Conservation (phyloP, 2,113 vertebrate species). For the Gobius niger region DNA sequence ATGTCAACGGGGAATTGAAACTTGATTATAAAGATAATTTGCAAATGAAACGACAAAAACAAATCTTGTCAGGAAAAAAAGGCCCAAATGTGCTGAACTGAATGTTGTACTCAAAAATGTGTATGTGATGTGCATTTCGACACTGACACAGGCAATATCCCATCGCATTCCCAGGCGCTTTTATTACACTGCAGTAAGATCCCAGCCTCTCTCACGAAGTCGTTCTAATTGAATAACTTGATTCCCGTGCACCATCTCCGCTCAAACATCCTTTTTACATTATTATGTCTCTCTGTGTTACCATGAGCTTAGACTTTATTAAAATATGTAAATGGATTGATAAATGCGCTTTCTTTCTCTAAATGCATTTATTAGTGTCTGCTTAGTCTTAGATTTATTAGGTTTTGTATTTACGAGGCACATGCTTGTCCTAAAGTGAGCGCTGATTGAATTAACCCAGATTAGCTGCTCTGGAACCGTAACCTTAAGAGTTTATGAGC, state of each 20-base stretch:
- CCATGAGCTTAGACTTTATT: not conserved
- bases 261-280: not conserved
- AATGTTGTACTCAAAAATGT: too few relatives aligned
- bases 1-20: too few relatives aligned
- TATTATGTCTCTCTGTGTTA: not conserved
- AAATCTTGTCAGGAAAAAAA: too few relatives aligned
- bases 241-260: not conserved
- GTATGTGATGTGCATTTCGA: not conserved
- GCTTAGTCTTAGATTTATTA: not conserved
- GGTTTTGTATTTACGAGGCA: constrained; percentile 1
- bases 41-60: too few relatives aligned
- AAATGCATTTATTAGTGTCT: not conserved
- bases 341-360: not conserved
- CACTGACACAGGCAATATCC: not conserved
- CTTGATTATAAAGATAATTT: too few relatives aligned
- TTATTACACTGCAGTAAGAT: not conserved
- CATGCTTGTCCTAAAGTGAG: not conserved
- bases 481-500: constrained; percentile 2
- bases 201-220: not conserved
- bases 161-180: not conserved
- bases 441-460: constrained; percentile 10
- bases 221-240: too few relatives aligned
- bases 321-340: constrained; percentile 2
- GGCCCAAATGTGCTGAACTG: too few relatives aligned
- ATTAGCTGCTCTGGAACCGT: constrained; percentile 7